Base-by-base conservation (phyloP, 2,888 invertebrate species). In the Junonia oenone region DNA sequence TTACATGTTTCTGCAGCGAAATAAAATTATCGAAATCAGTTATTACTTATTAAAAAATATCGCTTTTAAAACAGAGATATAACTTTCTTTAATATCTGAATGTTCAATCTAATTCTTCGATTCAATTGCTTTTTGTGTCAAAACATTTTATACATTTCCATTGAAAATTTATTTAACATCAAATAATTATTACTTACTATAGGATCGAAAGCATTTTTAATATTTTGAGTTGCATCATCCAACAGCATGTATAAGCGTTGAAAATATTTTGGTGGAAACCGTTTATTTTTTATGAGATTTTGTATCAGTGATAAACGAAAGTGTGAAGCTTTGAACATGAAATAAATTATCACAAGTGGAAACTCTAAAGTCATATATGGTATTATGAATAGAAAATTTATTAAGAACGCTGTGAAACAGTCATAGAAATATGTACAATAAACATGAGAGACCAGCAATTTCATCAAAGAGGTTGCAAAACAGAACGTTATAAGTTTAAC, bases 161-260 rank as follows among this genome's bases (percentile, higher is more conserved):
- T n/a, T n/a, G n/a, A n/a, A n/a, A n/a, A n/a, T n/a, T n/a, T n/a
- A n/a, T n/a, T n/a, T n/a, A n/a, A n/a, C n/a, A n/a, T n/a, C n/a
- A n/a, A n/a, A n/a, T n/a, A n/a, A n/a, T n/a, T n/a, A n/a, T n/a
- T n/a, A 55, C 55, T 55, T 22, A 55, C 55, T n/a, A 48, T 55
- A 8, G 22, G 14, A 22, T 45, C 33, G 9, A 55, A 45, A 9
- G 49, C 15, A 11, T 27, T 19, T 15, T 33, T 37, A n/a, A 45
- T 9, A 3, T 14, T 45, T 27, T 49, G 45, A 17, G 40, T 49
- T 26, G 45, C 22, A 15, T 55, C 45, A 9, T 49, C 35, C 26
- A 55, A 26, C 27, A 33, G 17, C 43, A 27, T 45, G 27, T 55
- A 55, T 19, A 55, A 26, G 2, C n/a, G 6, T 27, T 55, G 49